A percentile compares a stretch with the other conserved stretches of the same genome.
These are phyloP conservation scores for Drosophila melanica DNA, from an alignment of 1,140 invertebrate genomes.

Conservation along the genomic window DNA sequence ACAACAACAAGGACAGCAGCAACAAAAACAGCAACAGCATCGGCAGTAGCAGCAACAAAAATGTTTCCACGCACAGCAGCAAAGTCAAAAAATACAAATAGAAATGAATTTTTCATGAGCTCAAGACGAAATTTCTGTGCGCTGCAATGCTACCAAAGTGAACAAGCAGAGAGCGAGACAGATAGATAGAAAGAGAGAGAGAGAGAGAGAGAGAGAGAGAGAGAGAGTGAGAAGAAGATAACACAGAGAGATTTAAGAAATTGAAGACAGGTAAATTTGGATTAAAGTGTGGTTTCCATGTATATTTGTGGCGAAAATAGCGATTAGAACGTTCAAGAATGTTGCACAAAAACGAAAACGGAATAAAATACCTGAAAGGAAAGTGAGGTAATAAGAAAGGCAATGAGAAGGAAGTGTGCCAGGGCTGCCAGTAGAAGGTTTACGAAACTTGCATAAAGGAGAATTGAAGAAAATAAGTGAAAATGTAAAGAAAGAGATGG, in stretches of 20 bases:
- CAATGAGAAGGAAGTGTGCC: not conserved
- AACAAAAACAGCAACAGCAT: not conserved
- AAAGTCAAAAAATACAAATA: constrained; percentile 31
- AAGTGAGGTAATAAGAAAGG: not conserved
- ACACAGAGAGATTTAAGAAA: not conserved
- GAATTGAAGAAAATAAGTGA: not conserved
- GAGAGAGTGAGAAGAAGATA: not conserved
- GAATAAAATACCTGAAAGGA: not conserved
- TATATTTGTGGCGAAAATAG: not conserved
- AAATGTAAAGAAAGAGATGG: not conserved
- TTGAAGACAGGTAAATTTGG: not conserved
- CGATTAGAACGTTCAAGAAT: constrained; percentile 7
- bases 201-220: not conserved
- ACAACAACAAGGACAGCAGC: not conserved
- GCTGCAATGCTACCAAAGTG: constrained; percentile 10
- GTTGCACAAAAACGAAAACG: not conserved
- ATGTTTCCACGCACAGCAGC: not conserved
- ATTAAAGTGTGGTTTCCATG: constrained; percentile 2
- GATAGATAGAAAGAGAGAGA: not conserved
- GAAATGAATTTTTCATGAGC: constrained; percentile 29
- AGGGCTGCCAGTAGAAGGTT: not conserved
- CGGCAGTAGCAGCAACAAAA: not conserved
- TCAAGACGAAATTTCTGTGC: constrained; percentile 31
- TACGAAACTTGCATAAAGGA: not conserved
- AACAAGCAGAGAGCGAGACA: not conserved